Percentiles rank a stretch among this genome's conserved stretches.
Evolutionary conservation across 2,113 vertebrate genomes (phyloP).

Genomic region (Anser cygnoides): DNA sequence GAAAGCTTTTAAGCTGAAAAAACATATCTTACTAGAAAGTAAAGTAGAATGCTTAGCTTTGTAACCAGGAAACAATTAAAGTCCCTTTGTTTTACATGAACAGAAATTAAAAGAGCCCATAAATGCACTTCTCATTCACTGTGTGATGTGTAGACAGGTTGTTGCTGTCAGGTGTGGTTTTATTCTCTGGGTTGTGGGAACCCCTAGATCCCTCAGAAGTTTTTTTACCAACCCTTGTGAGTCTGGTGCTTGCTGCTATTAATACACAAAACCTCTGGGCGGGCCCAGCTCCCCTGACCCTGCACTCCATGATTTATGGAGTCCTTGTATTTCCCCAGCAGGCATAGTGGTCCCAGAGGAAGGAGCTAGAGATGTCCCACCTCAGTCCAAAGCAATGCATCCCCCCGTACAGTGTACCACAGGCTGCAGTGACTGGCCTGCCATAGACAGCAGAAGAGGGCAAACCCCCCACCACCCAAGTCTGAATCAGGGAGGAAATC

Average conservation of each 20-base stretch:
- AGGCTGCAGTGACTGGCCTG: not conserved
- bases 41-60: not conserved
- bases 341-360: not conserved
- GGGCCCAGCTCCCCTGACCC: not conserved
- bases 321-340: not conserved
- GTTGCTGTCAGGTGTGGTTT: not conserved
- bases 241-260: not conserved
- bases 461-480: not conserved
- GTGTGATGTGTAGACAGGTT: not conserved
- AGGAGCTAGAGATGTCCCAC: not conserved
- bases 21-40: not conserved
- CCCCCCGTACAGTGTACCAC: not conserved
- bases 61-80: not conserved
- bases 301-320: not conserved
- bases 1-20: not conserved
- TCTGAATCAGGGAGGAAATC: rapidly evolving
- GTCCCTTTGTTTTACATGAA: not conserved
- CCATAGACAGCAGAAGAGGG: not conserved
- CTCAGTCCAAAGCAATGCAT: not conserved
- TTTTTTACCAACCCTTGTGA: not conserved
- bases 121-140: not conserved
- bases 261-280: not conserved
- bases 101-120: not conserved
- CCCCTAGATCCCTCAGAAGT: not conserved
- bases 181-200: not conserved